Base-by-base conservation (phyloP, 2,113 vertebrate species). In the Hypanus sabinus region DNA sequence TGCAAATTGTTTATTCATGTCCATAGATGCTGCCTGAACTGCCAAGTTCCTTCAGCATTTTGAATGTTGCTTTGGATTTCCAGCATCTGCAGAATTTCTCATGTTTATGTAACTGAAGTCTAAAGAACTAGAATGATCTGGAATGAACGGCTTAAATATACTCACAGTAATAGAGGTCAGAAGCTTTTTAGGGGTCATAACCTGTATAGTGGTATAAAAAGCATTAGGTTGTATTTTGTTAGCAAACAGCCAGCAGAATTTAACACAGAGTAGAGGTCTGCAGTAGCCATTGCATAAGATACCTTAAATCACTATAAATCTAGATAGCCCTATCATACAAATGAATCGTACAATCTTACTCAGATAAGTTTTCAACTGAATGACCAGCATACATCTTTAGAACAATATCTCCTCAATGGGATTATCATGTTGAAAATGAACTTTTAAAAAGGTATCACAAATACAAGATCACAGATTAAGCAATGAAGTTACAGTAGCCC, bases 151-250 rank as follows among this genome's bases (percentile, higher is more conserved):
- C 5, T 6, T 73, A 73, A 70, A 20, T 81, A 10, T 73, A 95
- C 96, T 96, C 95, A 97, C 97, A 18, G 95, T 97, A 75, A 97
- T 94, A 5, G 96, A 97, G 73, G 94, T 96, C n/a, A 98, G 95
- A 9, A 98, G 96, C 94, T 97, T 98, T 94, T 95, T 97, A 9
- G 97, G 97, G 0, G 97, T 98, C 5, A 94, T 60, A 14, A 97
- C 95, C 97, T 98, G 81, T 36, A 62, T 24, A 94, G 5, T 94
- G 7, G 92, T 30, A 94, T 65, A 88, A 68, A 93, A 70, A 81
- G 27, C 38, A 22, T 60, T 55, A 57, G 30, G 46, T 22, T 33
- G 60, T 5, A 57, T 20, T 77, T 88, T 60, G 11, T 62, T 57
- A 60, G 33, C 83, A 87, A 60, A 87, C 24, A 12, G 18, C 22